Base-by-base conservation (phyloP, 2,113 vertebrate species). In the Pangasianodon hypophthalmus region DNA sequence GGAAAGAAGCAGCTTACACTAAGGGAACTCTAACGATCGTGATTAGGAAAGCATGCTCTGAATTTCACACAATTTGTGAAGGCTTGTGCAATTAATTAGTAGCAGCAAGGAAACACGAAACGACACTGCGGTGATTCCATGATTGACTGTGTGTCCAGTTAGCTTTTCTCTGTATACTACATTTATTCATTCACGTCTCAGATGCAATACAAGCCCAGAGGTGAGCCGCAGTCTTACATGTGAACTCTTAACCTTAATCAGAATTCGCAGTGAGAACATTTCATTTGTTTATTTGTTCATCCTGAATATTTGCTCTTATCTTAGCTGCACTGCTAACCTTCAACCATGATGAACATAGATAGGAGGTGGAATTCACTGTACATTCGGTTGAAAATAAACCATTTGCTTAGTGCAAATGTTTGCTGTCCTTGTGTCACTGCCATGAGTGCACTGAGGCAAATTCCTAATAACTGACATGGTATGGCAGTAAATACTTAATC, bases 361-460 rank as follows among this genome's bases (percentile, higher is more conserved):
- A 37, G 18, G 4, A 82, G 11, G 56, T 26, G 82, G 82, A 84
- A 84, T 62, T 41, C 21, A 16, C 37, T 62, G 82, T 26, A 62
- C 37, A 21, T 84, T 84, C 32, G 11, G 32, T 2, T 24, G 54
- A 84, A 56, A 44, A 60, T 60, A 37, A 81, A 81, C 48, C 52
- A 8, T 7, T 1, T 6, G 52, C 82, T 29, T 44, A 46, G 44
- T 26, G 0, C 32, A 60, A 62, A 84, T 84, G 82, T 84, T 84
- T 84, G 56, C 82, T 62, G 56, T 84, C 56, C 82, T 84, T 84
- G 32, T 84, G 44, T 44, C 32, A 60, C 19, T 60, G 56, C 54
- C 82, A 84, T 62, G 82, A 41, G 32, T 32, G 6, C 54, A 11
- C 54, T 6, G 9, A 29, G 19, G 37, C 19, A 44, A n/a, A 19